Percentiles rank a stretch among this genome's conserved stretches.
These are phyloP conservation scores for Picathartes gymnocephalus DNA, from an alignment of 2,113 vertebrate genomes.

Conservation along the genomic window DNA sequence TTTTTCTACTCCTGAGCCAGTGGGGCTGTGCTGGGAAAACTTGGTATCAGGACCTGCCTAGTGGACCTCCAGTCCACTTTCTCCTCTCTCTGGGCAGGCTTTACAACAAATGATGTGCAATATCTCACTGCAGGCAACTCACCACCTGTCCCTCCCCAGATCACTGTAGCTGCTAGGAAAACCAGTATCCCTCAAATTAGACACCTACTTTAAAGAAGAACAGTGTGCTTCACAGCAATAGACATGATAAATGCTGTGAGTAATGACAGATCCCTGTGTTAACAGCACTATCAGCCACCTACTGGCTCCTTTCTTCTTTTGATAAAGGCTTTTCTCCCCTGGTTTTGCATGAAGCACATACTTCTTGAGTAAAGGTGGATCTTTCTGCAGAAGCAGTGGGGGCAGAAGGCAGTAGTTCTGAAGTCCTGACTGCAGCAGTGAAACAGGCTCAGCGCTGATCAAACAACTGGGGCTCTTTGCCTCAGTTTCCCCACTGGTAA, in stretches of 20 bases:
- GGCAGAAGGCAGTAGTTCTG: not conserved
- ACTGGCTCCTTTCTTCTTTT: slow-evolving; percentile 39
- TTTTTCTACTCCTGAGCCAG: not conserved
- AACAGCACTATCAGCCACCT: slow-evolving; percentile 48
- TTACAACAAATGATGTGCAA: not conserved
- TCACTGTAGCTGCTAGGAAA: not conserved
- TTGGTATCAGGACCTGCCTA: not conserved
- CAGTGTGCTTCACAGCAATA: slow-evolving; percentile 28
- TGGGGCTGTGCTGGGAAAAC: not conserved
- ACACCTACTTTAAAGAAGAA: slow-evolving; percentile 29
- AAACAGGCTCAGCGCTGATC: not conserved
- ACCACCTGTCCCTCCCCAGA: not conserved
- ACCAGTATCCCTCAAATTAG: slow-evolving; percentile 22
- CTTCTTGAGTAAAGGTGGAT: not conserved
- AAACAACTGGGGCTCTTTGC: not conserved
- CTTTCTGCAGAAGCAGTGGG: slow-evolving; percentile 12
- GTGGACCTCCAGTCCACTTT: not conserved
- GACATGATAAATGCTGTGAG: slow-evolving; percentile 40
- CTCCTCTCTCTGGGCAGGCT: not conserved
- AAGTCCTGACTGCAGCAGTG: not conserved
- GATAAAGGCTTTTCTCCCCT: slow-evolving; percentile 11
- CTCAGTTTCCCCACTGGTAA: not conserved
- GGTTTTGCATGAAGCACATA: not conserved
- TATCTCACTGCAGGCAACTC: not conserved
- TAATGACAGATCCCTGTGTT: slow-evolving; percentile 46